Evolutionary conservation across 2,797 vertebrate species (phyloP).

Genomic region (Darevskia nairensis): DNA sequence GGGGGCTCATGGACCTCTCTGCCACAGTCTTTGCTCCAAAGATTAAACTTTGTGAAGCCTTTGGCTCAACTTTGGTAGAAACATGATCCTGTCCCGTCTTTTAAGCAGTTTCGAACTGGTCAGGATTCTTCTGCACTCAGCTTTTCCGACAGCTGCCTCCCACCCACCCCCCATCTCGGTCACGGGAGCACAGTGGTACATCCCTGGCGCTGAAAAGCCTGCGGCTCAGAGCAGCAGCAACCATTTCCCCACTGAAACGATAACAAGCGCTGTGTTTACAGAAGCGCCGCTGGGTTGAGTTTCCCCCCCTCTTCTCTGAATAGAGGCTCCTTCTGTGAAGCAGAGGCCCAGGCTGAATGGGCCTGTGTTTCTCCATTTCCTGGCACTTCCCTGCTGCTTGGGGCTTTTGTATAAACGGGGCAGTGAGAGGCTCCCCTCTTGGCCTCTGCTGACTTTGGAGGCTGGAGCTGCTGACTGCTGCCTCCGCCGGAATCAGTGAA

Average conservation of each 20-base stretch:
- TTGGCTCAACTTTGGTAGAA: background rate
- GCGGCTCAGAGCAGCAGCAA: background rate
- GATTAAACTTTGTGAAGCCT: background rate
- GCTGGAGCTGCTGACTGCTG: background rate
- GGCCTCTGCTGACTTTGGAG: background rate
- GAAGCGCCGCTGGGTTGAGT: conserved; percentile 17
- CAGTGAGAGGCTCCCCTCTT: fast-evolving
- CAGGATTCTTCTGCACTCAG: too few relatives aligned
- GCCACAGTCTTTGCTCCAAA: background rate
- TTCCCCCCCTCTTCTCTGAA: background rate
- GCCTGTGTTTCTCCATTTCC: conserved; percentile 24
- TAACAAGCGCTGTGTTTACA: conserved; percentile 56
- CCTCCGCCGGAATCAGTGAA: too few relatives aligned
- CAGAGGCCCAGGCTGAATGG: background rate
- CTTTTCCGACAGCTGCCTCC: background rate
- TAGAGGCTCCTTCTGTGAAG: conserved; percentile 56
- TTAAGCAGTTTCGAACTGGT: background rate
- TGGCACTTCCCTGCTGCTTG: background rate
- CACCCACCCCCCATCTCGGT: too few relatives aligned
- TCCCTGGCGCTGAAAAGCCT: background rate
- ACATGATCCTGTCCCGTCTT: background rate
- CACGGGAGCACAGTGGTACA: background rate
- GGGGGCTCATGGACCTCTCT: too few relatives aligned
- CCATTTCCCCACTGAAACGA: conserved; percentile 29
- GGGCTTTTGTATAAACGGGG: conserved; percentile 17